A percentile compares a stretch with the other conserved stretches of the same genome.
Conservation (phyloP, 1,140 invertebrate genomes). For the Polypedilum vanderplanki region DNA sequence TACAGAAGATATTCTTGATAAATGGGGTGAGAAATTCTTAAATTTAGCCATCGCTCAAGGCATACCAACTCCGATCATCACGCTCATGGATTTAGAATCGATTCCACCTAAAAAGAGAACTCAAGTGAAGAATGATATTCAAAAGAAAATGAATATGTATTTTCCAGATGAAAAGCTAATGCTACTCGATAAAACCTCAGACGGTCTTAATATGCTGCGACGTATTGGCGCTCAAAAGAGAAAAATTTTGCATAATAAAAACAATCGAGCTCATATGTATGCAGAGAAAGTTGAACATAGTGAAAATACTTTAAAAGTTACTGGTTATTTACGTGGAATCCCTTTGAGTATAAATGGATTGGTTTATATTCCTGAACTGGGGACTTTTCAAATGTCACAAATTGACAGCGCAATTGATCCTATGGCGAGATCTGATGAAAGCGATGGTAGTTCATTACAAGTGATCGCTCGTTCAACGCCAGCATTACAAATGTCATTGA, state of each 20-base stretch:
- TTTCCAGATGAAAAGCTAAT: constrained; percentile 77
- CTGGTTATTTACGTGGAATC: constrained; percentile 76
- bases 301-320: constrained; percentile 71
- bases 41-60: constrained; percentile 72
- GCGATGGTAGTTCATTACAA: constrained; percentile 41
- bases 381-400: constrained; percentile 83
- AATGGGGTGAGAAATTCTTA: constrained; percentile 67
- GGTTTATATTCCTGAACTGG: constrained; percentile 83
- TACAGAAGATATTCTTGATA: constrained; percentile 57
- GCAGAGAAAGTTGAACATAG: constrained; percentile 71
- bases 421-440: constrained; percentile 55
- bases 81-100: constrained; percentile 66
- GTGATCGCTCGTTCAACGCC: constrained; percentile 62
- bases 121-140: constrained; percentile 64
- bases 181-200: constrained; percentile 63
- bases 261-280: constrained; percentile 70
- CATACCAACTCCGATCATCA: constrained; percentile 69
- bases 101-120: constrained; percentile 65
- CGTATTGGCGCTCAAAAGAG: constrained; percentile 76
- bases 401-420: constrained; percentile 72
- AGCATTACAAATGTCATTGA: constrained; percentile 64
- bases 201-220: constrained; percentile 72
- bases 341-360: constrained; percentile 79
- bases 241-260: constrained; percentile 61
- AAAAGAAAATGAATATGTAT: constrained; percentile 68